These are phyloP conservation scores for Sturmia bella DNA, from an alignment of 2,888 invertebrate species.

Conservation along the genomic window DNA sequence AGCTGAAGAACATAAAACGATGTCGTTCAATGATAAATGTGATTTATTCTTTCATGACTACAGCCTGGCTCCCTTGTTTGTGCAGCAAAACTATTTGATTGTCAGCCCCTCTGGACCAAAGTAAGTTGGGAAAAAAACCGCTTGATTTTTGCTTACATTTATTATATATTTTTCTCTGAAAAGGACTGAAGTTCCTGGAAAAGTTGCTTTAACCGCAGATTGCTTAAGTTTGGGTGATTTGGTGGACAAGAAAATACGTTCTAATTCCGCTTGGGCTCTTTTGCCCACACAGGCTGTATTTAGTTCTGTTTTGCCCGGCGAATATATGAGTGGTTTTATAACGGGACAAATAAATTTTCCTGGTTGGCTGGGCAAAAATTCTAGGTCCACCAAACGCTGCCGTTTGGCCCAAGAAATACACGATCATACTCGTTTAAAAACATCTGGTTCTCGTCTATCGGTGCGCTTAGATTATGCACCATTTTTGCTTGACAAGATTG, in stretches of 20 bases:
- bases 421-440: constrained; percentile 91
- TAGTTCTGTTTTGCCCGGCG: constrained; percentile 95
- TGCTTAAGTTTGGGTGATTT: constrained; percentile 93
- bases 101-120: constrained; percentile 89
- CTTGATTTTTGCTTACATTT: not conserved
- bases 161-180: not conserved
- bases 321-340: constrained; percentile 90
- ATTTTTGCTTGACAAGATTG: constrained; percentile 88
- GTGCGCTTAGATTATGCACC: constrained; percentile 94
- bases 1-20: constrained; percentile 88
- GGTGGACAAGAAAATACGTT: constrained; percentile 91
- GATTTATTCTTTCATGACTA: constrained; percentile 99
- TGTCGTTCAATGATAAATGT: constrained; percentile 91
- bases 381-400: constrained; percentile 90
- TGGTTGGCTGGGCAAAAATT: constrained; percentile 97
- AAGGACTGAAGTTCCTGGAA: constrained; percentile 84
- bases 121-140: constrained; percentile 81
- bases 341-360: constrained; percentile 94
- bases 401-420: constrained; percentile 92
- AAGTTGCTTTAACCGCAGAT: constrained; percentile 91
- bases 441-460: constrained; percentile 90
- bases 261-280: constrained; percentile 92
- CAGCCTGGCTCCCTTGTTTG: constrained; percentile 96
- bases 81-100: constrained; percentile 97
- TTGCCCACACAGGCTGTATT: constrained; percentile 94